These are phyloP conservation scores for Mergus octosetaceus DNA, from an alignment of 2,797 vertebrate genomes.

Conservation along the genomic window DNA sequence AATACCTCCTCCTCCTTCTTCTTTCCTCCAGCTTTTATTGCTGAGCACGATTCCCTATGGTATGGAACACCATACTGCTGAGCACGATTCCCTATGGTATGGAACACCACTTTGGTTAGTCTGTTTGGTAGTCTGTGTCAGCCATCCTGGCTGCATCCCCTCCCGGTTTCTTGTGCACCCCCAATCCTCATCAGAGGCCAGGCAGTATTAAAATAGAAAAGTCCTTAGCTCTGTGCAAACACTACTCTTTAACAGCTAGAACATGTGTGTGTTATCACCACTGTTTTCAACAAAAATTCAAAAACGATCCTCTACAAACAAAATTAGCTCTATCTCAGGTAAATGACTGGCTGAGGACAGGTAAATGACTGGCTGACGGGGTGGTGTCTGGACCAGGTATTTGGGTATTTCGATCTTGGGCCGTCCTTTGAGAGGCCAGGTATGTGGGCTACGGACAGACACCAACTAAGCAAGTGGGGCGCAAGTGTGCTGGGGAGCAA, in stretches of 20 bases:
- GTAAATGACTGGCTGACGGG: too few relatives aligned
- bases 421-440: too few relatives aligned
- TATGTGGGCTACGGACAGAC: too few relatives aligned
- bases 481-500: too few relatives aligned
- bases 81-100: background rate
- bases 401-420: too few relatives aligned
- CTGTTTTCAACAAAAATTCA: background rate
- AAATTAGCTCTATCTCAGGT: background rate
- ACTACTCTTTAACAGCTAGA: background rate
- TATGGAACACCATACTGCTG: background rate
- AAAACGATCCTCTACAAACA: background rate
- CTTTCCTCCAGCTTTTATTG: background rate
- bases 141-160: background rate
- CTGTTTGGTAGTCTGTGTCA: background rate
- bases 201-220: background rate
- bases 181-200: background rate
- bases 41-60: background rate
- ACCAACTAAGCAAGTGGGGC: too few relatives aligned
- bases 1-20: background rate
- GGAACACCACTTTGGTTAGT: background rate
- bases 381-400: too few relatives aligned
- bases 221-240: background rate
- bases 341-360: too few relatives aligned
- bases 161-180: too few relatives aligned
- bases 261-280: background rate